Evolutionary conservation across 2,888 invertebrate genomes (phyloP).

Genomic region (Poecilus cupreus): DNA sequence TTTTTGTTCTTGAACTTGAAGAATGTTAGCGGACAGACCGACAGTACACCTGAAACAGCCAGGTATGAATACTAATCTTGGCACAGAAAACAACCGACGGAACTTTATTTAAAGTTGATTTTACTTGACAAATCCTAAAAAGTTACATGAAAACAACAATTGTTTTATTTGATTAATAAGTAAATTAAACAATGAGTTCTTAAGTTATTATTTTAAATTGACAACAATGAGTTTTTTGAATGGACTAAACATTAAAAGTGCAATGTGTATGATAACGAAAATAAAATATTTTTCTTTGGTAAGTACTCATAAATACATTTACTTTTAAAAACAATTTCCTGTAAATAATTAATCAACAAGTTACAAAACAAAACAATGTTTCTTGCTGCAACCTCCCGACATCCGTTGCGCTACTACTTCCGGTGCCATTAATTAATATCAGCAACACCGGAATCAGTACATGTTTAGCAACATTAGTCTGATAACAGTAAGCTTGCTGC

Average conservation of each 20-base stretch:
- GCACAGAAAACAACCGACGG: not conserved
- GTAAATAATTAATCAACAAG: not conserved
- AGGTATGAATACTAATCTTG: not conserved
- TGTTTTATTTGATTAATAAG: not conserved
- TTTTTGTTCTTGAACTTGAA: conserved; percentile 55
- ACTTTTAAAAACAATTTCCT: not conserved
- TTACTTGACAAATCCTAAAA: not conserved
- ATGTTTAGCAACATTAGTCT: conserved; percentile 26
- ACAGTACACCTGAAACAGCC: conserved; percentile 10
- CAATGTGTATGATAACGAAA: conserved; percentile 49
- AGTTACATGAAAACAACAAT: not conserved
- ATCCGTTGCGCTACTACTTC: conserved; percentile 39
- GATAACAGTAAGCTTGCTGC: conserved; percentile 1
- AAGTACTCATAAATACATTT: conserved; percentile 34
- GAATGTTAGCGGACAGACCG: conserved; percentile 7
- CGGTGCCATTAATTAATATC: conserved; percentile 22
- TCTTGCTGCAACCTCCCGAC: not conserved
- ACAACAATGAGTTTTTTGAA: conserved; percentile 41
- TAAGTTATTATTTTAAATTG: not conserved
- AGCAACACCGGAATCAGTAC: conserved; percentile 5
- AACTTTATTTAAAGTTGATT: not conserved
- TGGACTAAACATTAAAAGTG: conserved; percentile 16
- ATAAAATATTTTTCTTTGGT: conserved; percentile 34
- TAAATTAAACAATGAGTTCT: conserved; percentile 27
- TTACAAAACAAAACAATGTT: not conserved